A percentile compares a stretch with the other conserved stretches of the same genome.
Evolutionary conservation across 2,113 vertebrate species (phyloP).

Genomic region (Cettia cetti): DNA sequence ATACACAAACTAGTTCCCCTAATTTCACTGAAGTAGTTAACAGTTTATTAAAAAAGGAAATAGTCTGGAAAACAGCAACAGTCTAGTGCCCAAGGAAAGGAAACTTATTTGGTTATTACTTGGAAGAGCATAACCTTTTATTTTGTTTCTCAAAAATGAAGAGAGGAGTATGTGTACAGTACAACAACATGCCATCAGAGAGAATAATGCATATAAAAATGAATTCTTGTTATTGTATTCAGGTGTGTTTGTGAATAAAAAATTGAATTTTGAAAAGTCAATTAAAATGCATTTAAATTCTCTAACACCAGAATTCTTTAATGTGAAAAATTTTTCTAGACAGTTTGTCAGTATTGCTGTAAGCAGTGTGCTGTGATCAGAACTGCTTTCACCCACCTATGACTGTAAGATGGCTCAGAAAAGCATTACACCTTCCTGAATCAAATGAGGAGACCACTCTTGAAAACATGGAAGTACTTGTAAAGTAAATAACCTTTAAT

Average conservation of each 20-base stretch:
- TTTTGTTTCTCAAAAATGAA: conserved; percentile 16
- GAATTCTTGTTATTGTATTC: conserved; percentile 37
- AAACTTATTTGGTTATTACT: conserved; percentile 1
- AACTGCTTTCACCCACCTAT: conserved; percentile 24
- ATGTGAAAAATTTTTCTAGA: conserved; percentile 48
- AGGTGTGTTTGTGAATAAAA: conserved; percentile 51
- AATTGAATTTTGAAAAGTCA: conserved; percentile 56
- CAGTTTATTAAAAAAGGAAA: background rate
- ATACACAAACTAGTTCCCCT: background rate
- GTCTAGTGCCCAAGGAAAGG: background rate
- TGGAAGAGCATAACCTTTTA: background rate
- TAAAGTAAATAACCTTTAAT: conserved; percentile 80
- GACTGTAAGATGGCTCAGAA: conserved; percentile 44
- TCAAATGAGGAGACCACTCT: conserved; percentile 34
- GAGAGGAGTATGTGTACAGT: background rate
- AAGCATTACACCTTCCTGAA: conserved; percentile 35
- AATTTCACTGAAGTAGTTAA: background rate
- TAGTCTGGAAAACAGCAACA: background rate
- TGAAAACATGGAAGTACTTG: conserved; percentile 66
- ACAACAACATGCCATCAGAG: conserved; percentile 40
- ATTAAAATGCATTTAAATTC: conserved; percentile 68
- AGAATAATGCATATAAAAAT: conserved; percentile 65
- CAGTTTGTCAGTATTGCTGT: background rate
- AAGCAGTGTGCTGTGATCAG: conserved; percentile 42
- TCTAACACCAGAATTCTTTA: conserved; percentile 48